Evolutionary conservation across 2,113 vertebrate genomes (phyloP).

Genomic region (Camelus dromedarius): DNA sequence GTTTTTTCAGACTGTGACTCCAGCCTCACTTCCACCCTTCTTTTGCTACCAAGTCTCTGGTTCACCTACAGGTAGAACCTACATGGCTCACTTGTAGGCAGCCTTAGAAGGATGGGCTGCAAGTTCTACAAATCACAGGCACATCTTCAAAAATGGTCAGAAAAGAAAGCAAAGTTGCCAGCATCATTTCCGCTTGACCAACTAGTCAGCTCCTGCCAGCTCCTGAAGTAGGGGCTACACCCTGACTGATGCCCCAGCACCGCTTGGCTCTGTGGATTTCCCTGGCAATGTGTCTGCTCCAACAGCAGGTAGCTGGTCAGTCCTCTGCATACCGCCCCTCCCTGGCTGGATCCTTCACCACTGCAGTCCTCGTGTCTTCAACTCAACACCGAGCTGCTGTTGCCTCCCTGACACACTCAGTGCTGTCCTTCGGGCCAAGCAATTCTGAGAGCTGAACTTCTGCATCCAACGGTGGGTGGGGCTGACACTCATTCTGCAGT

Average conservation of each 20-base stretch:
- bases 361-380: neutral
- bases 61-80: neutral
- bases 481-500: neutral
- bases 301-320: neutral
- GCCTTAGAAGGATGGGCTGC: neutral
- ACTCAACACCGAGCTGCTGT: neutral
- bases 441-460: neutral
- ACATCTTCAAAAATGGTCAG: neutral
- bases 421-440: neutral
- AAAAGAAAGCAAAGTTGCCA: neutral
- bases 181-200: neutral
- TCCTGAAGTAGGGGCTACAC: neutral
- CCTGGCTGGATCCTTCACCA: neutral
- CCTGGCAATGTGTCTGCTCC: neutral
- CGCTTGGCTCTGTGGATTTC: neutral
- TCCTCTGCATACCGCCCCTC: neutral
- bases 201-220: no score
- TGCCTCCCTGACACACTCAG: neutral
- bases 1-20: neutral
- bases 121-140: neutral
- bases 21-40: neutral
- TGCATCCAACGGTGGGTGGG: no score
- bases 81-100: neutral
- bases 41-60: neutral
- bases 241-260: neutral